Conservation (phyloP, 2,888 invertebrate genomes). For the Germaria angustata region DNA sequence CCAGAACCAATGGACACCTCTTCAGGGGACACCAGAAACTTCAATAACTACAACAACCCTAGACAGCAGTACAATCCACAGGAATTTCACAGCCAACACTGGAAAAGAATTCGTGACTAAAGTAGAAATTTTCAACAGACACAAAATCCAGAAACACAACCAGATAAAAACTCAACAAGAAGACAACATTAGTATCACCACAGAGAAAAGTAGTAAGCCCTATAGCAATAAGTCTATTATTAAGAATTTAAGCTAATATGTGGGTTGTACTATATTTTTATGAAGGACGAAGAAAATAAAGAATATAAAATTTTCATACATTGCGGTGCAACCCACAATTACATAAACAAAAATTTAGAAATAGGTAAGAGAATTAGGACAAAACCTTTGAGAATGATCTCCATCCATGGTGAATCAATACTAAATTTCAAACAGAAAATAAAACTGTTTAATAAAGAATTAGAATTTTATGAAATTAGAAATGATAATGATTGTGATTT, state of each 20-base stretch:
- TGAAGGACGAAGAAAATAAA: constrained; percentile 12
- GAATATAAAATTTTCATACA: constrained; percentile 16
- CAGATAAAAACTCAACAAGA: constrained; percentile 5
- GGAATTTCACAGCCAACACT: constrained; percentile 6
- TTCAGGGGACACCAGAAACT: constrained; percentile 19
- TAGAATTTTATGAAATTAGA: too few species aligned
- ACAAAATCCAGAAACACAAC: neutral
- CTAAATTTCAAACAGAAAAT: neutral
- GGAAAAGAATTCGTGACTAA: constrained; percentile 5
- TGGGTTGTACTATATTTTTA: constrained; percentile 20
- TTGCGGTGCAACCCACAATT: constrained; percentile 23
- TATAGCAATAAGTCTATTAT: constrained; percentile 26
- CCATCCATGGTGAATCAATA: constrained; percentile 25
- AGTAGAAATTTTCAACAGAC: constrained; percentile 17
- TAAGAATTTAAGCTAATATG: constrained; percentile 26
- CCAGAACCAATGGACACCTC: too few species aligned
- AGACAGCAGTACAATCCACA: constrained; percentile 2
- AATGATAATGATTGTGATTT: constrained; percentile 24
- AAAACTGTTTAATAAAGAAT: neutral
- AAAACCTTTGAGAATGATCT: constrained; percentile 22
- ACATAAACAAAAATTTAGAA: neutral
- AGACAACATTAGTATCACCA: constrained; percentile 3
- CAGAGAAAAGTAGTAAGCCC: constrained; percentile 11
- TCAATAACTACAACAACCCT: constrained; percentile 7
- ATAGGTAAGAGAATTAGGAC: constrained; percentile 5